Evolutionary conservation across 2,888 invertebrate genomes (phyloP).

Genomic region (Zygaena filipendulae): DNA sequence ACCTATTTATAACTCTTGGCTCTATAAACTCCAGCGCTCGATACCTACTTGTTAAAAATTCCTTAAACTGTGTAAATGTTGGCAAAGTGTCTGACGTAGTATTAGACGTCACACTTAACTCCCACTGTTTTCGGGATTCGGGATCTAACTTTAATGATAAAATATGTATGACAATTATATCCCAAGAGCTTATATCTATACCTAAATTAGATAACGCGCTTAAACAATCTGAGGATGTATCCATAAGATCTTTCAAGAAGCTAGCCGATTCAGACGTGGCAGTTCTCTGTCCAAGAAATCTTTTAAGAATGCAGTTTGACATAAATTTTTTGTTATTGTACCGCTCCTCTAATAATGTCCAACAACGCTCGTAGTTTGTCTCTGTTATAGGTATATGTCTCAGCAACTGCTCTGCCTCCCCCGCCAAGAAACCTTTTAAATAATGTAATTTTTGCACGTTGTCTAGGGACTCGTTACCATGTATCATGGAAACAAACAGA

Average conservation of each 20-base stretch:
- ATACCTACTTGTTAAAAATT: slow-evolving; percentile 6
- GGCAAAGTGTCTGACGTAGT: slow-evolving; percentile 3
- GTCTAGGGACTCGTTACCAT: no score
- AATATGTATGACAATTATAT: slow-evolving; percentile 1
- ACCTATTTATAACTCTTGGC: no score
- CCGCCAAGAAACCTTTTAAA: slow-evolving; percentile 5
- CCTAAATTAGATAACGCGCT: slow-evolving; percentile 5
- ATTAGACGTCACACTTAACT: slow-evolving; percentile 1
- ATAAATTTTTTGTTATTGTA: slow-evolving; percentile 9
- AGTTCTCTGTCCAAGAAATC: slow-evolving; percentile 6
- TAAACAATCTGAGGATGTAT: slow-evolving; percentile 9
- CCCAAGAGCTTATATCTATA: slow-evolving; percentile 2
- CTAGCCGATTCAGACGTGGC: slow-evolving; percentile 7
- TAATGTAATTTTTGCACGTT: slow-evolving; percentile 7
- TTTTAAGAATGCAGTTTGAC: slow-evolving; percentile 7
- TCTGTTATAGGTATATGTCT: slow-evolving; percentile 3
- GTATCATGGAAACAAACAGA: slow-evolving; percentile 7
- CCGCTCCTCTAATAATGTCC: slow-evolving; percentile 4
- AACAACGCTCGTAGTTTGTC: slow-evolving; percentile 4
- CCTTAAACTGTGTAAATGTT: slow-evolving; percentile 4
- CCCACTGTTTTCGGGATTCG: slow-evolving; percentile 3
- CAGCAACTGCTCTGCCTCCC: slow-evolving; percentile 7
- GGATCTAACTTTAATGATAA: slow-evolving; percentile 1
- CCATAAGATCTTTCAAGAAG: slow-evolving; percentile 10
- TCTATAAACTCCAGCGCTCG: slow-evolving; percentile 8